These are phyloP conservation scores for Sminthurides aquaticus DNA, from an alignment of 2,888 invertebrate genomes.

Conservation along the genomic window DNA sequence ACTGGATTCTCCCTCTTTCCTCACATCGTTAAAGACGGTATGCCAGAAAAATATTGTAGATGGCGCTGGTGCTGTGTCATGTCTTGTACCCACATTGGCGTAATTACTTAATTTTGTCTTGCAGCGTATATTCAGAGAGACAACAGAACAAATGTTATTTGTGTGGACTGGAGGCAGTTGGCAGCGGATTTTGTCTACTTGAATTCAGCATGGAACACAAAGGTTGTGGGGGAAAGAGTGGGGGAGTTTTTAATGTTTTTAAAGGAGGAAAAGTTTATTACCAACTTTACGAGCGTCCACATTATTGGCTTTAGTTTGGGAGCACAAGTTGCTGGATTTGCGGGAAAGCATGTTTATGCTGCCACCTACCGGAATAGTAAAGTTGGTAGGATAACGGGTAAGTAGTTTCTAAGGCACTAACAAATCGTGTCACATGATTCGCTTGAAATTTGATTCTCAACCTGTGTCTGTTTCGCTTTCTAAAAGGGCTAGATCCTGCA, in stretches of 20 bases:
- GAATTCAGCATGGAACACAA: conserved; percentile 33
- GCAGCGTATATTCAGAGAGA: conserved; percentile 31
- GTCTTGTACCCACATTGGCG: not conserved
- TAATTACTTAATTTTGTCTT: not conserved
- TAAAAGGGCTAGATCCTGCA: conserved; percentile 11
- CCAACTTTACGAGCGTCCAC: conserved; percentile 16
- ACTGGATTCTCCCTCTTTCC: conserved; percentile 15
- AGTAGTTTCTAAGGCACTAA: not conserved
- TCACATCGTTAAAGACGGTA: conserved; percentile 20
- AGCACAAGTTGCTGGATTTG: conserved; percentile 33
- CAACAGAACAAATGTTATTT: conserved; percentile 33
- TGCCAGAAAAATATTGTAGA: not conserved
- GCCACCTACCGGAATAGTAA: conserved; percentile 19
- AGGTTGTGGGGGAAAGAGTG: conserved; percentile 32
- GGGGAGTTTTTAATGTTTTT: conserved; percentile 30
- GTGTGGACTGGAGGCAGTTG: conserved; percentile 36
- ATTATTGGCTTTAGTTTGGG: conserved; percentile 38
- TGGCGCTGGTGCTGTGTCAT: not conserved
- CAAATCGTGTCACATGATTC: not conserved
- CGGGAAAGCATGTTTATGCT: conserved; percentile 22
- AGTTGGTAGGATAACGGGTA: conserved; percentile 36
- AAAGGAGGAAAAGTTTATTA: conserved; percentile 9
- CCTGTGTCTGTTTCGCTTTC: not conserved
- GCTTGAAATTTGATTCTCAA: not conserved
- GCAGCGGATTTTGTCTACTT: conserved; percentile 33